Base-by-base conservation (phyloP, 2,888 invertebrate species). In the Ceramica pisi region DNA sequence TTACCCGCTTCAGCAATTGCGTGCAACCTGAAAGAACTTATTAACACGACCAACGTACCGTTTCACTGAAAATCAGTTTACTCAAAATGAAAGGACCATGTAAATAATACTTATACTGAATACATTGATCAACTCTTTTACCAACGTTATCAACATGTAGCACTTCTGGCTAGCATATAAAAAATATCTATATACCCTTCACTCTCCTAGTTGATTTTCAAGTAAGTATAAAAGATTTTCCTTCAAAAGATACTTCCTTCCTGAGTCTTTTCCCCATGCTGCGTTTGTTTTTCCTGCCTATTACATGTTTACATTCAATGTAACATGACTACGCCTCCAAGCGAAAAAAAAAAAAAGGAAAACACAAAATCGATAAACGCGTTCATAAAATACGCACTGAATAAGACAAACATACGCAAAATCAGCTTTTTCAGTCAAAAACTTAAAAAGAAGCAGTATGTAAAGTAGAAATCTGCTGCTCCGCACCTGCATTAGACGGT, bases 401-500 rank as follows among this genome's bases (percentile, higher is more conserved):
- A 48, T 26, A 35, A 41, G 4, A 21, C 16, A 51, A 26, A n/a
- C n/a, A n/a, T 12, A 21, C n/a, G n/a, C 10, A 51, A 16, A n/a
- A 23, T n/a, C 41, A 66, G 51, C n/a, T 12, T 53, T 65, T 77
- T 53, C 51, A 62, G 31, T 38, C 10, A 48, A 31, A 67, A 35
- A 44, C 4, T 16, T 21, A 21, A 46, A 48, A 55, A 48, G 12
- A 23, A 31, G 9, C 26, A 44, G 16, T 21, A 67, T n/a, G 38
- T 75, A 38, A 46, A 67, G 50, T 16, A 31, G 26, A 57, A 65
- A 65, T 68, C 44, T 46, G 44, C 19, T 53, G 57, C 57, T 46
- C 63, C 51, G 60, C 90, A 90, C 91, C 89, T 92, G 89, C 83
- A 83, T 89, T 90, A 88, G 90, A 80, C 88, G 88, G 85, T 88